These are phyloP conservation scores for Arctia plantaginis DNA, from an alignment of 2,888 invertebrate genomes.

Conservation along the genomic window DNA sequence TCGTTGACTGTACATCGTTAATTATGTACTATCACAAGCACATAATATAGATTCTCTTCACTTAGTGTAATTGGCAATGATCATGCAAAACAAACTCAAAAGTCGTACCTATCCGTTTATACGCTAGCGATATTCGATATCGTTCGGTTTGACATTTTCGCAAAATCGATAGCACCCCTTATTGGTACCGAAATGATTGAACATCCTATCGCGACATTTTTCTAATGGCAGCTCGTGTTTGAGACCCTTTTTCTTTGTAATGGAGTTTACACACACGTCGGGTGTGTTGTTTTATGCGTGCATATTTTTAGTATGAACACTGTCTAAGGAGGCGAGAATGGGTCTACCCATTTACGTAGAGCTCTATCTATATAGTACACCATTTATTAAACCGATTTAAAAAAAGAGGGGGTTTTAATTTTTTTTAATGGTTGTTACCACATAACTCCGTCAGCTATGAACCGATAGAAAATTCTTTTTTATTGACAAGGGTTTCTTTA, in stretches of 20 bases:
- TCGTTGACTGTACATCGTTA: no score
- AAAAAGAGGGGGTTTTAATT: no score
- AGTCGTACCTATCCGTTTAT: constrained; percentile 64
- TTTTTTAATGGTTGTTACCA: no score
- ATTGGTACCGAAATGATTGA: constrained; percentile 86
- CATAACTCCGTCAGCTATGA: no score
- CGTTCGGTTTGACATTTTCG: constrained; percentile 79
- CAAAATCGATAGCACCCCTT: constrained; percentile 85
- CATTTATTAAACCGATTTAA: neutral
- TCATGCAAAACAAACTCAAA: constrained; percentile 41
- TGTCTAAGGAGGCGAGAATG: constrained; percentile 1
- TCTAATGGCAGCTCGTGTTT: constrained; percentile 84
- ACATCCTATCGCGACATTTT: constrained; percentile 87
- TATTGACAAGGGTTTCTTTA: no score
- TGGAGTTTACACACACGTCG: constrained; percentile 65
- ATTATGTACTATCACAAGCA: neutral
- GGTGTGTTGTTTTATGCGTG: constrained; percentile 35
- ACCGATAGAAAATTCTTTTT: no score
- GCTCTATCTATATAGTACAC: neutral
- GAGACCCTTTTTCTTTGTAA: constrained; percentile 82
- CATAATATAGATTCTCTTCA: no score
- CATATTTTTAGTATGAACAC: constrained; percentile 11
- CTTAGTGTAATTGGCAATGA: constrained; percentile 6
- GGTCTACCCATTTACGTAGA: neutral
- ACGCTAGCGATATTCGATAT: constrained; percentile 73